Conservation (phyloP, 2,113 vertebrate genomes). For the Antechinus stuartii region DNA sequence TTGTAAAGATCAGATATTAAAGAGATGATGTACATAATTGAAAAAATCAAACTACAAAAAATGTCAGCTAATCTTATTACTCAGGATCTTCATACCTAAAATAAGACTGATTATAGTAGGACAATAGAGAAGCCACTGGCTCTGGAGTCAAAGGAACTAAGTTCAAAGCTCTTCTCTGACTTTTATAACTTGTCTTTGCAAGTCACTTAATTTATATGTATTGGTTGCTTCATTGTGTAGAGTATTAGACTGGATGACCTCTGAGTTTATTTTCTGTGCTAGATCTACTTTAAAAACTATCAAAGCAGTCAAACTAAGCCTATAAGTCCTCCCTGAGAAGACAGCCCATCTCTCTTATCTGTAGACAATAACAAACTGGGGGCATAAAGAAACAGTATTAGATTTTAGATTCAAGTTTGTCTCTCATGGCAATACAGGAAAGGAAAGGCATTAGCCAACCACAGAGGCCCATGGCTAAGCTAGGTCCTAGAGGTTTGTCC, state of each 20-base stretch:
- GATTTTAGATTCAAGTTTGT: background rate
- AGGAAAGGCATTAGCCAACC: background rate
- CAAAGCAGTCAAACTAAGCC: background rate
- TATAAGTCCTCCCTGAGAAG: background rate
- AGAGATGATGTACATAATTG: background rate
- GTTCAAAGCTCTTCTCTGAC: background rate
- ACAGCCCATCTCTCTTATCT: background rate
- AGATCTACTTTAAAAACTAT: background rate
- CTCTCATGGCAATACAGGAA: background rate
- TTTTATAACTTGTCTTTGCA: background rate
- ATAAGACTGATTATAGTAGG: background rate
- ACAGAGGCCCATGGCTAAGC: background rate
- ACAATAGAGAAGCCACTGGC: background rate
- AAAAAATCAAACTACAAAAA: background rate
- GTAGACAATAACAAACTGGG: background rate
- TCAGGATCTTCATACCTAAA: background rate
- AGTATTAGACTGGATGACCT: background rate
- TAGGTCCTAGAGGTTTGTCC: background rate
- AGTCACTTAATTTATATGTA: background rate
- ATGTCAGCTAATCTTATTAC: background rate
- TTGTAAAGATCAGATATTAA: background rate
- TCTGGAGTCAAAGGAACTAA: background rate
- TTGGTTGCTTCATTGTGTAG: background rate
- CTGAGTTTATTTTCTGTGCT: background rate
- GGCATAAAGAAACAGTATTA: background rate